These are phyloP conservation scores for Cosmia trapezina DNA, from an alignment of 2,888 invertebrate species.

Conservation along the genomic window DNA sequence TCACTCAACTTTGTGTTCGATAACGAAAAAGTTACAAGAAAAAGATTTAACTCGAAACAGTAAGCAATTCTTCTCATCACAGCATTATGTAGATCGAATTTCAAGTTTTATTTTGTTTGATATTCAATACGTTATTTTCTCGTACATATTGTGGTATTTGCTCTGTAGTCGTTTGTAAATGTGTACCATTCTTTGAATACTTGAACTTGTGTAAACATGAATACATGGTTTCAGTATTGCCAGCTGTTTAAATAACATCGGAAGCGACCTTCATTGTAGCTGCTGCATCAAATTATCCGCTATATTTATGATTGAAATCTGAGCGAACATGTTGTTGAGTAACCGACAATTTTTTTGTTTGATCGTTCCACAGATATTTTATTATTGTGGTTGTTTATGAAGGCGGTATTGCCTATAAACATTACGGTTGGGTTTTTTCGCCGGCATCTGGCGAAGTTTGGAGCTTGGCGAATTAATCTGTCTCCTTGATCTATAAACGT, in stretches of 20 bases:
- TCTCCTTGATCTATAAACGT: slow-evolving; percentile 71
- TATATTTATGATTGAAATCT: slow-evolving; percentile 78
- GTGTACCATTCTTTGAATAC: slow-evolving; percentile 54
- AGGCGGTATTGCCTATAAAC: slow-evolving; percentile 65
- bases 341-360: slow-evolving; percentile 73
- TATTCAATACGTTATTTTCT: slow-evolving; percentile 44
- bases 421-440: slow-evolving; percentile 54
- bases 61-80: slow-evolving; percentile 64
- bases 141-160: slow-evolving; percentile 38
- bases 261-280: slow-evolving; percentile 80
- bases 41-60: slow-evolving; percentile 69
- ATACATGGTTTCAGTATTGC: slow-evolving; percentile 71
- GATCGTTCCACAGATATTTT: slow-evolving; percentile 69
- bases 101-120: slow-evolving; percentile 60
- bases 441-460: slow-evolving; percentile 49
- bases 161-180: slow-evolving; percentile 30
- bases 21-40: slow-evolving; percentile 74
- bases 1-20: slow-evolving; percentile 75
- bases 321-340: slow-evolving; percentile 72
- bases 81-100: slow-evolving; percentile 61
- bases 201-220: slow-evolving; percentile 54
- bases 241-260: slow-evolving; percentile 81
- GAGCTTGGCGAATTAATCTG: slow-evolving; percentile 62
- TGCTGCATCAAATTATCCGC: slow-evolving; percentile 77
- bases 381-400: slow-evolving; percentile 66